Evolutionary conservation across 2,797 vertebrate genomes (phyloP), one percentile per base, ranked within the genome.

Genomic region (Acridotheres tristis): DNA sequence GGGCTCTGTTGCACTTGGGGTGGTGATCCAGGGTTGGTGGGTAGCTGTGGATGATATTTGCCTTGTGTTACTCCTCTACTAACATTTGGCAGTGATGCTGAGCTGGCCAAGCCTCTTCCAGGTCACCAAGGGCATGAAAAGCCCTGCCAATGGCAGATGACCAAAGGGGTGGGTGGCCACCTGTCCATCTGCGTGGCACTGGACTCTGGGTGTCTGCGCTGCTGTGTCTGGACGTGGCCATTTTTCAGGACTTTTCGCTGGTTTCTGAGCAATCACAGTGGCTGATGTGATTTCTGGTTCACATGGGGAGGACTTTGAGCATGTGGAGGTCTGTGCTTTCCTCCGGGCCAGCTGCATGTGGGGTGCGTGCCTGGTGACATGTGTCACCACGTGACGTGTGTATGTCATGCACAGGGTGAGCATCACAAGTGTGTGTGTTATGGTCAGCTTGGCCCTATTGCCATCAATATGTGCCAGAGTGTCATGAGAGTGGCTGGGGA

Each of bases 281-380:
- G 14, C 67, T 30, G 51, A 20, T 55, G 54, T 6, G 59, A 29
- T 53, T 85, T 85, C 55, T 79, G 68, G 25, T 66, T 62, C 3
- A 4, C 12, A 7, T 22, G 25, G 32, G 74, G 38, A 74, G 29
- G 45, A 16, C 30, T 55, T 43, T 8, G 68, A 40, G 43, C 0
- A 3, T 2, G 2, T 42, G 53, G 58, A 78, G 18, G 32, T 72
- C 57, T 71, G 0, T 4, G 5, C 53, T 55, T 62, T 84, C 21
- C 27, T 50, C n/a, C 0, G 0, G 29, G 2, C 40, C 7, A 34
- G 19, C 32, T 26, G 53, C 19, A 9, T 0, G 2, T 0, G 0
- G 8, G 11, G 3, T 25, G 20, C 1, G 1, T 38, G 40, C 25
- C 40, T 0, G 29, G 1, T 43, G 69, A 19, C 36, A 36, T 36